Base-by-base conservation (phyloP, 1,140 invertebrate species). In the Battus philenor region DNA sequence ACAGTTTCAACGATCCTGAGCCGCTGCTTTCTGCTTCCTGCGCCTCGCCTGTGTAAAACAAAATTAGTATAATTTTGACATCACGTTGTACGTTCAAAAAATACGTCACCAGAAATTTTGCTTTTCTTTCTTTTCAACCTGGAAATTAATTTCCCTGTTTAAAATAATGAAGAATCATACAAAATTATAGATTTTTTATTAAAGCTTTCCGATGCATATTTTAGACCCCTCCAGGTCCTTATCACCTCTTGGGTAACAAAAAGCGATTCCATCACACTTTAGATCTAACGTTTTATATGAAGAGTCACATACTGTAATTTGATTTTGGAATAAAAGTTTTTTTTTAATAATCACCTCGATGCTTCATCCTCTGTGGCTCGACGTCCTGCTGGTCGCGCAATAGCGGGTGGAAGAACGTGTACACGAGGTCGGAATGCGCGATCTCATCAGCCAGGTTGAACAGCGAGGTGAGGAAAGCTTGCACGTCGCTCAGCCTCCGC, bases 331-430 rank as follows among this genome's bases (percentile, higher is more conserved):
- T 30, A 20, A 22, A 17, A 36, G 1, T n/a, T 8, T 24, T 6
- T 24, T 24, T 1, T 24, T 2, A 2, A 36, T n/a, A n/a, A n/a
- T 54, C 79, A 94, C 92, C 83, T 69, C 60, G 61, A 41, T 72
- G 60, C 54, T 77, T 84, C 43, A 72, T 64, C 43, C 83, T 56
- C 54, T 86, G 86, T 6, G 83, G 83, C 44, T 87, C 93, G 18
- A 92, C 90, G 68, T 95, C 95, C 83, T 97, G 92, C 78, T 95
- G 94, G 72, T 95, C 98, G 54, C 97, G 86, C 32, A 98, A 81
- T 50, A 99, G 79, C 5, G 97, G 96, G 89, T 99, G 98, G 79
- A 99, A 98, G 86, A 99, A 99, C 0, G 97, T 99, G 75, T 99
- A 99, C 4, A 99, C 96, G 18, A 99, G 87, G 85, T 98, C 95